phyloP scores from a whole-genome alignment of 2,797 vertebrate species.

The Alcedo quadribrachys region DNA sequence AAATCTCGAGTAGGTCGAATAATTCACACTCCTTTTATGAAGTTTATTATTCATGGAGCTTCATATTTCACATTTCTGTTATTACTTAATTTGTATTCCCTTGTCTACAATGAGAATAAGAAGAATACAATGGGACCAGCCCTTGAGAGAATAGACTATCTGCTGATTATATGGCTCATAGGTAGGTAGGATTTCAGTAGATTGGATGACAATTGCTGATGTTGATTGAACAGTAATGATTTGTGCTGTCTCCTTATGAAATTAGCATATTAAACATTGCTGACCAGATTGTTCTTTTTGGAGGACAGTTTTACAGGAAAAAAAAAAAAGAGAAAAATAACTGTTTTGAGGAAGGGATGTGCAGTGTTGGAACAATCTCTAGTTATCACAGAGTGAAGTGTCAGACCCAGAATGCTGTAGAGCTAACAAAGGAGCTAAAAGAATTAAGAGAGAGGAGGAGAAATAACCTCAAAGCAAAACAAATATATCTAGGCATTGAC shows the following conservation, averaged over 20 bases:
- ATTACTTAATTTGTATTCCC: constrained; percentile 94
- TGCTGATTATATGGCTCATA: constrained; percentile 97
- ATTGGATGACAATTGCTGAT: neutral
- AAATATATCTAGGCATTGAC: neutral
- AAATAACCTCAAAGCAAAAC: too few species aligned
- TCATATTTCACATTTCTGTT: constrained; percentile 98
- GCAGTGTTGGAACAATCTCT: neutral
- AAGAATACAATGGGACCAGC: constrained; percentile 96
- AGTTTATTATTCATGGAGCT: constrained; percentile 98
- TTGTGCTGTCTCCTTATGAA: neutral
- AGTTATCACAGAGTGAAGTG: neutral
- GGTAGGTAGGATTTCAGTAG: constrained; percentile 81
- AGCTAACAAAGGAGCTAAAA: neutral
- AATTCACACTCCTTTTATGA: constrained; percentile 98
- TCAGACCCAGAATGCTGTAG: neutral
- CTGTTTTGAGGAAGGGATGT: neutral
- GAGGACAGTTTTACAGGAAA: neutral
- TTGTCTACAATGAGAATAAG: constrained; percentile 94
- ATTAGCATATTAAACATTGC: neutral
- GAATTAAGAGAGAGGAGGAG: too few species aligned
- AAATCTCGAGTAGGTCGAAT: constrained; percentile 94
- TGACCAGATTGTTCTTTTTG: neutral
- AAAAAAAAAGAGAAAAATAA: neutral
- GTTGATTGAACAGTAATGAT: neutral
- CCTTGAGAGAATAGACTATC: constrained; percentile 93